Evolutionary conservation across 2,113 vertebrate genomes (phyloP).

Genomic region (Odocoileus hemionus): DNA sequence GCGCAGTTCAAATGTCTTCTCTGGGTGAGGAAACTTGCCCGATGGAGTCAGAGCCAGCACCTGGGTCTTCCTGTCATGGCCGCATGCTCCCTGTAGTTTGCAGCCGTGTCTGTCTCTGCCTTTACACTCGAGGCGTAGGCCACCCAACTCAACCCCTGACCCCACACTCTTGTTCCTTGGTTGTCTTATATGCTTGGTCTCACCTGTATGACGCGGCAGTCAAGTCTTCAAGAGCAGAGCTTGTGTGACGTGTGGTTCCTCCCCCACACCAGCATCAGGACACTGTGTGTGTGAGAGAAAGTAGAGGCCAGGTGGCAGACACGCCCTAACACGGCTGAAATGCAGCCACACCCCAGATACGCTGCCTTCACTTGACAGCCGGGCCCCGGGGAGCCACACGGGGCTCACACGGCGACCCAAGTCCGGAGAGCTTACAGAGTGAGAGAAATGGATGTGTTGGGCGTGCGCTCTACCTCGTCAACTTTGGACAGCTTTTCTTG

Average conservation of each 20-base stretch:
- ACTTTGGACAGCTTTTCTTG: conserved; percentile 42
- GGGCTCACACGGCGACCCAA: neutral
- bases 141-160: neutral
- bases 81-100: neutral
- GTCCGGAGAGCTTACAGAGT: neutral
- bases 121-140: neutral
- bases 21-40: neutral
- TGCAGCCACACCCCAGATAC: neutral
- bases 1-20: neutral
- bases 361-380: neutral
- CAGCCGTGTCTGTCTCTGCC: neutral
- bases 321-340: neutral
- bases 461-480: neutral
- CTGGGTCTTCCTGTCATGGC: neutral
- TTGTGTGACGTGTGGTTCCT: neutral
- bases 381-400: neutral
- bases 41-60: neutral
- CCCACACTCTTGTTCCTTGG: neutral
- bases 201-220: neutral
- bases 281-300: neutral
- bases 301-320: neutral
- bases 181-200: neutral
- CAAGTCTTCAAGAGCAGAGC: neutral
- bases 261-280: neutral
- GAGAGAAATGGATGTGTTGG: neutral